These are phyloP conservation scores for Meiosimyza decipiens DNA, from an alignment of 2,888 invertebrate species.

Conservation along the genomic window DNA sequence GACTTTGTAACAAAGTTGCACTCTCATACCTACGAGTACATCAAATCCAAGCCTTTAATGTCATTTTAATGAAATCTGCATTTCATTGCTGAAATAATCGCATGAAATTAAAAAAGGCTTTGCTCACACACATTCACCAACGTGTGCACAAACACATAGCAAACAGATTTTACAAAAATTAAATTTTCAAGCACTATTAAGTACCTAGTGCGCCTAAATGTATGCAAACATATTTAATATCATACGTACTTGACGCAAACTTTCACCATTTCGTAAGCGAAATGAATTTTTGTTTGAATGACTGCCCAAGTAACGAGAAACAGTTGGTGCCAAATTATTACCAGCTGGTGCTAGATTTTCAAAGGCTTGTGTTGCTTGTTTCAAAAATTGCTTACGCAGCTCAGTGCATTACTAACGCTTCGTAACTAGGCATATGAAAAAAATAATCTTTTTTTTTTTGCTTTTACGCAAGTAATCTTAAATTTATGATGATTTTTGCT, in stretches of 20 bases:
- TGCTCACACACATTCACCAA: background rate
- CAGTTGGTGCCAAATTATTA: background rate
- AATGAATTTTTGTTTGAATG: background rate
- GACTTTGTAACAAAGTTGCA: too few species aligned
- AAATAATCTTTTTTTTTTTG: too few species aligned
- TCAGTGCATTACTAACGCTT: background rate
- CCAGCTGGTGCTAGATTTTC: background rate
- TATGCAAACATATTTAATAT: too few species aligned
- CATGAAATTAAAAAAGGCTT: background rate
- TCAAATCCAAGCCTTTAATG: too few species aligned
- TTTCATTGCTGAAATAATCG: background rate
- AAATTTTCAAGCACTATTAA: conserved; percentile 2
- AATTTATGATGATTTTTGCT: too few species aligned
- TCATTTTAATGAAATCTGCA: too few species aligned
- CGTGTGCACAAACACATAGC: background rate
- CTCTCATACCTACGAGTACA: too few species aligned
- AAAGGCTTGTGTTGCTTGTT: too few species aligned
- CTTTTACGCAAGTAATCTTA: too few species aligned
- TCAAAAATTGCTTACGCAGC: conserved; percentile 8
- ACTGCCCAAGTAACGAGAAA: conserved; percentile 12
- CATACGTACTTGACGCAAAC: too few species aligned
- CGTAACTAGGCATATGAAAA: too few species aligned
- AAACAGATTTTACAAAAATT: background rate
- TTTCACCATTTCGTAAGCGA: too few species aligned
- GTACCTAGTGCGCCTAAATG: background rate